Evolutionary conservation across 1,140 invertebrate genomes (phyloP), one percentile per base, ranked within the genome.

Genomic region (Orius insidiosus): DNA sequence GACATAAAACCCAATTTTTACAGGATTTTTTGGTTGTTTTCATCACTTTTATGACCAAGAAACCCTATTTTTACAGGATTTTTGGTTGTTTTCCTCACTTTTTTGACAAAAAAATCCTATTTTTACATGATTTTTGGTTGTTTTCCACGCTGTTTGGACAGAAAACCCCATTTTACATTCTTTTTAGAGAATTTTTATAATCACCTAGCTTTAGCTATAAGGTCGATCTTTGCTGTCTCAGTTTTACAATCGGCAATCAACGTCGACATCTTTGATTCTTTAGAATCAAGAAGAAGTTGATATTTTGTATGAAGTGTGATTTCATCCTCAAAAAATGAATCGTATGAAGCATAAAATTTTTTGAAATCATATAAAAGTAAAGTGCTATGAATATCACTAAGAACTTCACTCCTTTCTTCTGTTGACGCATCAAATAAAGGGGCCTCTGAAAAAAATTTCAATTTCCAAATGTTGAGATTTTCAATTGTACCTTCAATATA

Each of bases 401-500:
- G 48, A 13, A 55, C 48, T 33, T 50, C 35, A 31, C 45, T 51
- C 49, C 64, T 59, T 52, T 70, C 59, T n/a, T 52, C 43, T 49
- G 63, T 13, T 5, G 38, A 18, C 13, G n/a, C 14, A 5, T 40
- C 9, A 40, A 10, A 15, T 16, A 40, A 40, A 13, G 16, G 11
- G 2, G 11, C 16, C 16, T 18, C 11, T 18, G 15, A 18, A 69
- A 52, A 48, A 15, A 46, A 39, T 45, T 42, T 24, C 34, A 49
- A 11, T 33, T 13, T 3, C 3, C 30, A 32, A 49, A 41, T 38
- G 18, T 33, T n/a, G 5, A 10, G 8, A 40, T 30, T 34, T 46
- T 38, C 44, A 44, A 48, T 44, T 52, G 65, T 66, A 80, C 77
- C 76, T 67, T 80, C 74, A 53, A 84, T 68, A 55, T 71, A 74